Percentiles rank a stretch among this genome's conserved stretches.
Conservation (phyloP, 1,140 invertebrate genomes). For the Harlomillsia oculata region DNA sequence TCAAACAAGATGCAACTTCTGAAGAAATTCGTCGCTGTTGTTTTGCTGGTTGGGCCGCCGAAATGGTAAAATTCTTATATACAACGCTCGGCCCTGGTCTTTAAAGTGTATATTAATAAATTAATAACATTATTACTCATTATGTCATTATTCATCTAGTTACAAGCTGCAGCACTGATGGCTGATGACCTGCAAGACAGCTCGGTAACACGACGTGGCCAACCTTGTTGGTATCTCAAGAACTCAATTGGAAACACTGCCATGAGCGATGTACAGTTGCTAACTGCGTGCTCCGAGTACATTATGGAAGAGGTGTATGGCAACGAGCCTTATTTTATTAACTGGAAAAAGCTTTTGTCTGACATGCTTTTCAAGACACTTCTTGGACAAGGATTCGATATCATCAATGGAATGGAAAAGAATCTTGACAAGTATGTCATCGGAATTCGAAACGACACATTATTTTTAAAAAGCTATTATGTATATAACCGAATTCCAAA, state of each 20-base stretch:
- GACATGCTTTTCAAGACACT: slow-evolving; percentile 63
- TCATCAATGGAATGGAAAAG: slow-evolving; percentile 42
- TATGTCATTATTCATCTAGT: no score
- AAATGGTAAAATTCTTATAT: no score
- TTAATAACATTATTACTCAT: no score
- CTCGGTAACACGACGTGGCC: slow-evolving; percentile 48
- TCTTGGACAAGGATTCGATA: slow-evolving; percentile 66
- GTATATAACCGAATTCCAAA: no score
- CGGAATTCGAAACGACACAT: not conserved
- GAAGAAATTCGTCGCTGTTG: no score
- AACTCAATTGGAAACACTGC: slow-evolving; percentile 48
- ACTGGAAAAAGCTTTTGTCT: slow-evolving; percentile 49
- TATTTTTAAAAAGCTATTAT: not conserved
- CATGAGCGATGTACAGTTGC: slow-evolving; percentile 52
- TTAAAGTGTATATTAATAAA: no score
- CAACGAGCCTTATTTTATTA: slow-evolving; percentile 45
- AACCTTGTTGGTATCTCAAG: slow-evolving; percentile 53
- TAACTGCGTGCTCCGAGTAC: slow-evolving; percentile 47
- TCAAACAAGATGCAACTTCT: no score
- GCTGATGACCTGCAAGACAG: slow-evolving; percentile 61
- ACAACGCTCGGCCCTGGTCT: no score
- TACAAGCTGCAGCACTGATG: no score
- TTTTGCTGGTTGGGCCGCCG: no score
- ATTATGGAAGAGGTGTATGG: slow-evolving; percentile 47
- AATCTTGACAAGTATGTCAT: slow-evolving; percentile 10